A percentile compares a stretch with the other conserved stretches of the same genome.
Conservation (phyloP, 2,888 invertebrate species). For the Leptinotarsa peninsularis region DNA sequence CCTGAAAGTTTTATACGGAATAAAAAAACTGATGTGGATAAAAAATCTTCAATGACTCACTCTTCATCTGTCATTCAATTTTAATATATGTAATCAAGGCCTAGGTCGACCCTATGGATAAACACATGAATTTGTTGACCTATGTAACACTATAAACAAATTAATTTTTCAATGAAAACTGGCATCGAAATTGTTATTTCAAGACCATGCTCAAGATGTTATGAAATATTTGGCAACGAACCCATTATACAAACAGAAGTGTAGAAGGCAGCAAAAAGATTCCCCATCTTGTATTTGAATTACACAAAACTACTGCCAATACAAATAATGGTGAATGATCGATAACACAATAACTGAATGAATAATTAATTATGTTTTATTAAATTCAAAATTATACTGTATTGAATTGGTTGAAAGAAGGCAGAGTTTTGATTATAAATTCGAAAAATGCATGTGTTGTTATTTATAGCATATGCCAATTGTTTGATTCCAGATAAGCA, state of each 20-base stretch:
- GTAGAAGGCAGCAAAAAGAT: slow-evolving; percentile 28
- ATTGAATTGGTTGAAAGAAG: not conserved
- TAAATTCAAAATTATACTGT: not conserved
- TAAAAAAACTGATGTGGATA: too few species aligned
- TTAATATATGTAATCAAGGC: too few species aligned
- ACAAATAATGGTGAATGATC: not conserved
- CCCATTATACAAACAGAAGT: slow-evolving; percentile 24
- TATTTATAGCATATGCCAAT: not conserved
- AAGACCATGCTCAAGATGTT: not conserved
- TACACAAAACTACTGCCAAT: slow-evolving; percentile 1
- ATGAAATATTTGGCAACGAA: slow-evolving; percentile 7
- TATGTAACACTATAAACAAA: too few species aligned
- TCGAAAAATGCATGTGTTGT: not conserved
- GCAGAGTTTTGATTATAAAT: not conserved
- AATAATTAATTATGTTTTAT: slow-evolving; percentile 1
- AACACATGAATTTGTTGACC: too few species aligned
- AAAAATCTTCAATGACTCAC: too few species aligned
- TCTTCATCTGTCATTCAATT: too few species aligned
- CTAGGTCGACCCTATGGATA: too few species aligned
- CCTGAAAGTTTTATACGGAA: too few species aligned
- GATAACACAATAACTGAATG: slow-evolving; percentile 10
- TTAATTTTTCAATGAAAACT: too few species aligned
- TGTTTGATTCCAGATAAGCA: too few species aligned
- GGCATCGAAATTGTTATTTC: too few species aligned
- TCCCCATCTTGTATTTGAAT: slow-evolving; percentile 28